phyloP scores from a whole-genome alignment of 2,888 invertebrate species.

The Neria commutata region DNA sequence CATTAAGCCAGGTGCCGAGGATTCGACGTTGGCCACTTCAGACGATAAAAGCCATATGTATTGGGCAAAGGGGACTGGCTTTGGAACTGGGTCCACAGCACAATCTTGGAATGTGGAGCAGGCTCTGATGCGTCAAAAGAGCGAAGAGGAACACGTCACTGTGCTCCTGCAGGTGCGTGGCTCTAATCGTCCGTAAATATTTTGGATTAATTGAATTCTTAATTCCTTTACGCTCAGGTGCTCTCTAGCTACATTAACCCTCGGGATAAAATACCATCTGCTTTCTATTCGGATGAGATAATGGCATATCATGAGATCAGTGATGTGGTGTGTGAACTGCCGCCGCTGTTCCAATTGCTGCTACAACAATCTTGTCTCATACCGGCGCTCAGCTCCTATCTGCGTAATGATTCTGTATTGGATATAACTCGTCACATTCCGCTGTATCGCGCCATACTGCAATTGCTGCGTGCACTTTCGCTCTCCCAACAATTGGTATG shows the following conservation, averaged over 20 bases:
- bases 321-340: conserved; percentile 65
- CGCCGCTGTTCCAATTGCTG: conserved; percentile 76
- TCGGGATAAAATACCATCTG: conserved; percentile 64
- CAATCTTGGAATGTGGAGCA: conserved; percentile 98
- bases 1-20: conserved; percentile 51
- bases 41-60: conserved; percentile 81
- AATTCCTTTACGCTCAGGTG: conserved; percentile 65
- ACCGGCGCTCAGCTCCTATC: conserved; percentile 86
- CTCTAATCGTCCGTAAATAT: not conserved
- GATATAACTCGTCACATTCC: conserved; percentile 98
- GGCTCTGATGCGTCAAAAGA: conserved; percentile 84
- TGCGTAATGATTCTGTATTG: conserved; percentile 93
- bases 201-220: not conserved
- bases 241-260: conserved; percentile 89
- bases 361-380: conserved; percentile 83
- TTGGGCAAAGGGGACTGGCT: conserved; percentile 97
- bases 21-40: conserved; percentile 60
- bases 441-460: conserved; percentile 84
- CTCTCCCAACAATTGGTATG: conserved; percentile 68
- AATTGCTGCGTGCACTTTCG: conserved; percentile 78
- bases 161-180: conserved; percentile 70
- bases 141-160: conserved; percentile 94
- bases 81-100: conserved; percentile 93
- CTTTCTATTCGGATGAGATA: conserved; percentile 56
- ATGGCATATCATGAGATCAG: conserved; percentile 60